Conservation (phyloP, 1,140 invertebrate species). For the Lycorma delicatula region DNA sequence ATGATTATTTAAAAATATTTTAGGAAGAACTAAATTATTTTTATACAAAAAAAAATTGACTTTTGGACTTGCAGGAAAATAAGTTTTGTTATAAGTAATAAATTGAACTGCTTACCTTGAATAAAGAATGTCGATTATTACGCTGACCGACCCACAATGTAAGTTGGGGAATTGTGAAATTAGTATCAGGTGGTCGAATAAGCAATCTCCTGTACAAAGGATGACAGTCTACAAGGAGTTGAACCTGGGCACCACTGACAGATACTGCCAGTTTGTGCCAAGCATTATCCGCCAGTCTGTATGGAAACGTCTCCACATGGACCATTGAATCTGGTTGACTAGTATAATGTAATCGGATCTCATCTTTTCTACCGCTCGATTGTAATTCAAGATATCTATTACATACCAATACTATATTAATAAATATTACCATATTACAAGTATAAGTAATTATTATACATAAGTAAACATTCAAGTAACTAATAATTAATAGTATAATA, state of each 20-base stretch:
- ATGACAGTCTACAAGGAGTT: conserved; percentile 77
- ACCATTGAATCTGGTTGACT: conserved; percentile 46
- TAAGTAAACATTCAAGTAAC: too few species aligned
- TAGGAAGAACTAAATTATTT: too few species aligned
- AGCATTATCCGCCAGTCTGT: conserved; percentile 69
- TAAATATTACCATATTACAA: too few species aligned
- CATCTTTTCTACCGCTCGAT: conserved; percentile 77
- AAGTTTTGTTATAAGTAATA: too few species aligned
- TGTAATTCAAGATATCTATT: conserved; percentile 80
- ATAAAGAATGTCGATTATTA: conserved; percentile 72
- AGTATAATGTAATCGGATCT: conserved; percentile 68
- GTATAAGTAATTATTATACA: too few species aligned
- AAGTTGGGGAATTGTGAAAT: conserved; percentile 59
- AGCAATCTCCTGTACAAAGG: conserved; percentile 66
- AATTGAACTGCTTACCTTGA: conserved; percentile 56
- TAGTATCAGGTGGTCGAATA: conserved; percentile 55
- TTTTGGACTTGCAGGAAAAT: too few species aligned
- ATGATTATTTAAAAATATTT: too few species aligned
- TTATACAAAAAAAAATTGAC: too few species aligned
- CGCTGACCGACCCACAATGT: conserved; percentile 81
- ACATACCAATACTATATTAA: conserved; percentile 11
- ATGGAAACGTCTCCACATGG: conserved; percentile 77
- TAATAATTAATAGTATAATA: not conserved
- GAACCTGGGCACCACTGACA: conserved; percentile 70
- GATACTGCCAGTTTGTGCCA: conserved; percentile 81